Evolutionary conservation across 2,797 vertebrate genomes (phyloP), one percentile per base, ranked within the genome.

Genomic region (Amniataba percoides): DNA sequence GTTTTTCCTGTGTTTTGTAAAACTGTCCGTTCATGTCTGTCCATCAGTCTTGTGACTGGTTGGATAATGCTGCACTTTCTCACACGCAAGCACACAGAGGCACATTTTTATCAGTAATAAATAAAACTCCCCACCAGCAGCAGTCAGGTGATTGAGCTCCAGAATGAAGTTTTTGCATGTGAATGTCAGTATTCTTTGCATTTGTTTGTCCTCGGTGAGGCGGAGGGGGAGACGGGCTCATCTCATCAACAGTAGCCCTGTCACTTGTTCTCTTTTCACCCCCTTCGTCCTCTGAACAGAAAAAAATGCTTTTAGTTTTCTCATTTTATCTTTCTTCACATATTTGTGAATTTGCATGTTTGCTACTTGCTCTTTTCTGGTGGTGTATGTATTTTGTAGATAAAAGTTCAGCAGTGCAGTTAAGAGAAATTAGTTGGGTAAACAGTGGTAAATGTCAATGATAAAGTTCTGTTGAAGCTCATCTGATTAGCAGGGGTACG

Each of bases 361-460:
- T 90, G 86, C 86, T 88, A 92, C 90, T 92, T 92, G 90, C 87
- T 92, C 88, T 92, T 92, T 93, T 89, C 91, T 90, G 82, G 57
- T 68, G 88, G 71, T 83, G 92, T 91, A 89, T 94, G 94, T 93
- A 86, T 95, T 90, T 91, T 92, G 85, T 84, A 94, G 94, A 95
- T 95, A 95, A 95, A 95, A 93, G 94, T 95, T 95, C 94, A 95
- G 93, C 94, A 88, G 94, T 93, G 93, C 93, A 93, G 94, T 95
- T 95, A 95, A 95, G 94, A 95, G 94, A 95, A 95, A 94, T 95
- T 94, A 95, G 94, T 95, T 95, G 92, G 93, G 94, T 95, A 95
- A 95, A 95, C 94, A 94, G 91, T 93, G 93, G 93, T 95, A 96
- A 95, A 95, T 96, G 94, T 95, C 94, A 95, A 90, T 93, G 93